Base-by-base conservation (phyloP, 2,113 vertebrate species). In the Melanerpes formicivorus region DNA sequence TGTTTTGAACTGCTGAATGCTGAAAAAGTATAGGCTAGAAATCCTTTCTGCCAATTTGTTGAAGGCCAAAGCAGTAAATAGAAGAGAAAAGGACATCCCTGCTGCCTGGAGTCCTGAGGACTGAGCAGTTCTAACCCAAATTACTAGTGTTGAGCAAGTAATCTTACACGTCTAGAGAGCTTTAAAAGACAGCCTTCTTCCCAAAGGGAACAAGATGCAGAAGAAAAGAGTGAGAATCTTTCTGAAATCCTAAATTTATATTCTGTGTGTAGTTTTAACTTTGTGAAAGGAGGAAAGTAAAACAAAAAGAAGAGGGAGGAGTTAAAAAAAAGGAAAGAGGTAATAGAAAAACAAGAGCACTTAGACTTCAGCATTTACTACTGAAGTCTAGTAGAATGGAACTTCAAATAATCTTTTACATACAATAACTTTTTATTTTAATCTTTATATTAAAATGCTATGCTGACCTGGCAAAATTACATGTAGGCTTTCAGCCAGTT, bases 161-260 rank as follows among this genome's bases (percentile, higher is more conserved):
- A 16, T 65, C 14, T 67, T 65, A 10, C 6, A 44, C 21, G 7
- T 18, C 23, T 88, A 40, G 19, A 46, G 27, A 56, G 40, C 18
- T 79, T 78, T 65, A 34, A 26, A 76, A 21, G 18, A 64, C 18
- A 84, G 6, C 5, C 8, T 60, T 84, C 65, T 78, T 76, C 27
- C 9, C 11, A 70, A 63, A 74, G 12, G 6, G 3, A 3, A 46
- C 25, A 34, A 0, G 2, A 11, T 14, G 9, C 37, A 80, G 23
- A 70, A 69, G 9, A 15, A 77, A 71, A 44, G 16, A 19, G 10
- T 29, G 9, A 60, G 18, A 67, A 55, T 58, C 84, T 62, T 5
- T 50, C 25, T 62, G 22, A 81, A 91, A 71, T 29, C 21, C 23
- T 52, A 2, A 40, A 37, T 77, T 88, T 81, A 21, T 4, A n/a